Conservation (phyloP, 2,888 invertebrate genomes). For the Pheosia gnoma region DNA sequence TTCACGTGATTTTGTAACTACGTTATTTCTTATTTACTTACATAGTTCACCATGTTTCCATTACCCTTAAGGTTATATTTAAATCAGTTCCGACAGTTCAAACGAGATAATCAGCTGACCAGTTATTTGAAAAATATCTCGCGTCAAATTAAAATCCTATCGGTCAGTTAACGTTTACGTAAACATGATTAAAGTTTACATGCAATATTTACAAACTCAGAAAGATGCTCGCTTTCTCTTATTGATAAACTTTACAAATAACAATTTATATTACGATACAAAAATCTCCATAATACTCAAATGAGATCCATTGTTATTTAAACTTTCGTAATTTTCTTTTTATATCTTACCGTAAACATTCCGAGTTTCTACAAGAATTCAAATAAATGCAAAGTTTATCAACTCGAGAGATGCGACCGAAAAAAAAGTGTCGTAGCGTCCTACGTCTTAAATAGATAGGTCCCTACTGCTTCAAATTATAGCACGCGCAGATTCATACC, state of each 20-base stretch:
- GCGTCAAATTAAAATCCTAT: not conserved
- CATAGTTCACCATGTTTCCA: constrained; percentile 7
- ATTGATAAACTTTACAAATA: constrained; percentile 5
- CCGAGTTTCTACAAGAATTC: constrained; percentile 7
- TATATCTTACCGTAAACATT: constrained; percentile 6
- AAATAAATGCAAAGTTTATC: constrained; percentile 7
- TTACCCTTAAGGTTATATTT: not conserved
- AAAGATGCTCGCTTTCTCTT: constrained; percentile 1
- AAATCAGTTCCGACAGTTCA: not conserved
- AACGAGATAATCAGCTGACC: not conserved
- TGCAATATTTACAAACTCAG: constrained; percentile 3
- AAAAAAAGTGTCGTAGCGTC: not conserved
- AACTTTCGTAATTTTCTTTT: constrained; percentile 4
- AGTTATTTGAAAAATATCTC: not conserved
- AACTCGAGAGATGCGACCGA: constrained; percentile 1
- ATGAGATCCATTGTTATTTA: not conserved
- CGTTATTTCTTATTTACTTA: too few species aligned
- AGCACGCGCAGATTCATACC: not conserved
- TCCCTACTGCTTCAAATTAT: not conserved
- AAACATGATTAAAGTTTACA: constrained; percentile 5
- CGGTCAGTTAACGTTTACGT: constrained; percentile 1
- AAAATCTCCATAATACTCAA: constrained; percentile 6
- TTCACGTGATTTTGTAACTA: too few species aligned
- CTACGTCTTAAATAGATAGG: not conserved
- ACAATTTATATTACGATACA: constrained; percentile 7